Percentiles rank a stretch among this genome's conserved stretches.
These are phyloP conservation scores for Alviniconcha marisindica DNA, from an alignment of 1,140 invertebrate species.

Conservation along the genomic window DNA sequence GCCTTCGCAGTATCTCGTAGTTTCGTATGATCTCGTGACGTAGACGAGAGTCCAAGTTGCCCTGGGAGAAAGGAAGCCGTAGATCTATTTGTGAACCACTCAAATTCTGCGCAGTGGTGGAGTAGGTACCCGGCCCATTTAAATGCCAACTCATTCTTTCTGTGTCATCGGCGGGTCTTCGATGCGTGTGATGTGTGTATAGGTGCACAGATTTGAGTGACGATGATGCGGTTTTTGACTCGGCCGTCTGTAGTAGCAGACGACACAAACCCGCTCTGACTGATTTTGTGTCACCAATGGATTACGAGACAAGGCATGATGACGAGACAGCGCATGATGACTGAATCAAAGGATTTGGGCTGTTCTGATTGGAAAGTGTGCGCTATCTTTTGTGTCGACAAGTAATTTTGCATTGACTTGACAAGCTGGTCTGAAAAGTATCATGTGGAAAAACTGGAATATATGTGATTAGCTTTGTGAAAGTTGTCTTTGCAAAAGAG, in stretches of 20 bases:
- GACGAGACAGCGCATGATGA: too few species aligned
- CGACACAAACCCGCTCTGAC: neutral
- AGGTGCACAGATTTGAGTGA: neutral
- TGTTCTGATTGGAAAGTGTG: too few species aligned
- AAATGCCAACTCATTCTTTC: neutral
- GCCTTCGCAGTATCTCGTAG: neutral
- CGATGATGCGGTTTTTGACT: neutral
- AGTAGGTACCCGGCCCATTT: too few species aligned
- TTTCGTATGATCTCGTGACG: constrained; percentile 25
- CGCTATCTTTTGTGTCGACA: too few species aligned
- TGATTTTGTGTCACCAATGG: too few species aligned
- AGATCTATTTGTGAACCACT: neutral
- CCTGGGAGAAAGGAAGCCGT: constrained; percentile 31
- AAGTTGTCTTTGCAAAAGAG: too few species aligned
- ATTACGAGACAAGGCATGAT: too few species aligned
- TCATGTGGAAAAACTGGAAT: too few species aligned
- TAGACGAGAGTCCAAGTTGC: constrained; percentile 25
- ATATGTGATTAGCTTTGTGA: too few species aligned
- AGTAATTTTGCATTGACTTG: too few species aligned
- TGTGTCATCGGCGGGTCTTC: neutral
- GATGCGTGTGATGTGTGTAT: neutral
- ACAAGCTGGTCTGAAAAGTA: too few species aligned
- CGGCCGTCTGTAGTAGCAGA: neutral
- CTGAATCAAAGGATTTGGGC: too few species aligned
- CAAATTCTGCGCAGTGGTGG: neutral